Evolutionary conservation across 2,888 invertebrate genomes (phyloP).

Genomic region (Drosophila nr. perissopoda): DNA sequence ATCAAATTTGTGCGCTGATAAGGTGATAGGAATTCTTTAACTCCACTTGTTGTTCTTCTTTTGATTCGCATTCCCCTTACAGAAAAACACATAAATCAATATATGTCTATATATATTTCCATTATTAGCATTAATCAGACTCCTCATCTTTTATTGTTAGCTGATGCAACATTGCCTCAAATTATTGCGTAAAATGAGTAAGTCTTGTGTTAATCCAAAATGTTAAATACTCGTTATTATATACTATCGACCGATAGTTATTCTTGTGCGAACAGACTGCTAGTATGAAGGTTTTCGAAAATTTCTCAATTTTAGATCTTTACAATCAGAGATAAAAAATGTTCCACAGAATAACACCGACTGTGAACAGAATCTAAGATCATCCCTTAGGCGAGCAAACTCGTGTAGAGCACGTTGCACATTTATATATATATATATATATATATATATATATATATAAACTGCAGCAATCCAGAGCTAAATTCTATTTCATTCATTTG

Average conservation of each 20-base stretch:
- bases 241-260: neutral
- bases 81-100: neutral
- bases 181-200: neutral
- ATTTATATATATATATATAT: too few species aligned
- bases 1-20: slow-evolving; percentile 46
- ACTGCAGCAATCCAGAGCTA: too few species aligned
- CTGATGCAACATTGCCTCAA: neutral
- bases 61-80: slow-evolving; percentile 6
- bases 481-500: neutral
- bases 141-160: neutral
- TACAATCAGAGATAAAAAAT: neutral
- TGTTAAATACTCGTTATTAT: neutral
- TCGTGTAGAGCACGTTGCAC: too few species aligned
- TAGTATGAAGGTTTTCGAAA: neutral
- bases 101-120: neutral
- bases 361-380: neutral
- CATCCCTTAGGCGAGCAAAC: neutral
- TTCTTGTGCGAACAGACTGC: neutral
- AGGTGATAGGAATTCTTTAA: slow-evolving; percentile 40
- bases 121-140: neutral
- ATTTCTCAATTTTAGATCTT: neutral
- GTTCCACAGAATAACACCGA: neutral
- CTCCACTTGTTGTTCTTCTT: slow-evolving; percentile 4
- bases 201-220: neutral
- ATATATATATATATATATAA: neutral